Evolutionary conservation across 2,113 vertebrate genomes (phyloP).

Genomic region (Collichthys lucidus): DNA sequence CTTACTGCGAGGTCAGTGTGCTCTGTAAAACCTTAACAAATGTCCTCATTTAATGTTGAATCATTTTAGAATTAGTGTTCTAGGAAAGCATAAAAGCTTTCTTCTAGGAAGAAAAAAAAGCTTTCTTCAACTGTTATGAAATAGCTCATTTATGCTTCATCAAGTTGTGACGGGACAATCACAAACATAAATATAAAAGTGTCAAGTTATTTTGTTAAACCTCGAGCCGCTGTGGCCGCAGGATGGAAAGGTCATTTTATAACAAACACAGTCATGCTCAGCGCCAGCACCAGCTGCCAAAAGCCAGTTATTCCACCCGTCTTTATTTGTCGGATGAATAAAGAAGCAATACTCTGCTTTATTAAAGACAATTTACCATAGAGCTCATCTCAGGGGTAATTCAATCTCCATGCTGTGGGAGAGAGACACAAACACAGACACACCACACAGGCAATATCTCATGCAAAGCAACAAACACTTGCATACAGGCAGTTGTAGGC

Average conservation of each 20-base stretch:
- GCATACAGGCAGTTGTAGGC: not conserved
- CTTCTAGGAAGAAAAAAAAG: too few relatives aligned
- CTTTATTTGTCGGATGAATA: conserved; percentile 53
- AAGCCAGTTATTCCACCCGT: conserved; percentile 5
- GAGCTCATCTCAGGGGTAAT: conserved; percentile 53
- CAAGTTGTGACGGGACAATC: conserved; percentile 9
- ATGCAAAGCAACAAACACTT: not conserved
- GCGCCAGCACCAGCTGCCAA: conserved; percentile 10
- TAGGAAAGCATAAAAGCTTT: too few relatives aligned
- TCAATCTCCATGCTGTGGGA: conserved; percentile 36
- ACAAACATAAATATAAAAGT: not conserved
- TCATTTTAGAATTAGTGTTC: not conserved
- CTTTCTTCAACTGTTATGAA: not conserved
- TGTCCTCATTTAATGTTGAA: not conserved
- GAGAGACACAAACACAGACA: conserved; percentile 24
- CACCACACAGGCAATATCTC: not conserved
- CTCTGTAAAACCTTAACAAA: not conserved
- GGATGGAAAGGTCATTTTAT: conserved; percentile 9
- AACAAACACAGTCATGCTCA: not conserved
- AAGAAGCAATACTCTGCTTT: conserved; percentile 58
- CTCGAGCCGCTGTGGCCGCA: too few relatives aligned
- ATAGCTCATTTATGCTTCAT: not conserved
- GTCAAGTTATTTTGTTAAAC: conserved; percentile 1
- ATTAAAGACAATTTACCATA: conserved; percentile 66
- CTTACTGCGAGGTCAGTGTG: not conserved